Evolutionary conservation across 2,888 invertebrate genomes (phyloP).

Genomic region (Lithophane ornitopus): DNA sequence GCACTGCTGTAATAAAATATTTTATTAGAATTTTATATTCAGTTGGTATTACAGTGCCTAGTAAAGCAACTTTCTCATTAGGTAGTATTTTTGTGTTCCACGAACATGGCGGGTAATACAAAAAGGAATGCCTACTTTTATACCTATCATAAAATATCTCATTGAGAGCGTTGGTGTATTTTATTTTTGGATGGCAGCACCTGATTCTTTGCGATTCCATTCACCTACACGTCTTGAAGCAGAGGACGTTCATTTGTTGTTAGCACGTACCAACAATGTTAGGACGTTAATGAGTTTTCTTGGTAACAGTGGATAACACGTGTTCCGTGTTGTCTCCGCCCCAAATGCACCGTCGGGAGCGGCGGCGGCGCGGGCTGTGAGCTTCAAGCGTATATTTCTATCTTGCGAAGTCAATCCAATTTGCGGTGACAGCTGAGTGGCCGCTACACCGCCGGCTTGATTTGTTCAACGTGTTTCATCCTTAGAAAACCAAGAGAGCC

Average conservation of each 20-base stretch:
- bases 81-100: conserved; percentile 52
- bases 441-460: conserved; percentile 78
- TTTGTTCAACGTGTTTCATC: conserved; percentile 77
- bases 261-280: conserved; percentile 12
- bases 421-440: conserved; percentile 80
- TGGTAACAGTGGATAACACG: conserved; percentile 38
- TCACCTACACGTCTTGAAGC: conserved; percentile 3
- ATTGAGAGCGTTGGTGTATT: conserved; percentile 20
- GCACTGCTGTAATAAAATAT: conserved; percentile 69
- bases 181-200: conserved; percentile 34
- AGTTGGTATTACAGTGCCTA: conserved; percentile 58
- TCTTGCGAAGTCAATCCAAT: conserved; percentile 83
- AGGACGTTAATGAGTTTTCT: conserved; percentile 43
- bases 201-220: conserved; percentile 22
- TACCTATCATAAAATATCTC: conserved; percentile 57
- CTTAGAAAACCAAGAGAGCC: conserved; percentile 68
- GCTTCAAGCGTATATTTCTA: conserved; percentile 74
- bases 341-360: conserved; percentile 73
- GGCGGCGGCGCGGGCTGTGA: conserved; percentile 43
- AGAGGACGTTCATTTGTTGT: conserved; percentile 18
- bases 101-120: conserved; percentile 30
- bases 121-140: conserved; percentile 52
- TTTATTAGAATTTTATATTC: conserved; percentile 70
- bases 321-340: conserved; percentile 54
- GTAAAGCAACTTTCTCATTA: conserved; percentile 64